Conservation (phyloP, 2,113 vertebrate species). For the Aptenodytes forsteri region DNA sequence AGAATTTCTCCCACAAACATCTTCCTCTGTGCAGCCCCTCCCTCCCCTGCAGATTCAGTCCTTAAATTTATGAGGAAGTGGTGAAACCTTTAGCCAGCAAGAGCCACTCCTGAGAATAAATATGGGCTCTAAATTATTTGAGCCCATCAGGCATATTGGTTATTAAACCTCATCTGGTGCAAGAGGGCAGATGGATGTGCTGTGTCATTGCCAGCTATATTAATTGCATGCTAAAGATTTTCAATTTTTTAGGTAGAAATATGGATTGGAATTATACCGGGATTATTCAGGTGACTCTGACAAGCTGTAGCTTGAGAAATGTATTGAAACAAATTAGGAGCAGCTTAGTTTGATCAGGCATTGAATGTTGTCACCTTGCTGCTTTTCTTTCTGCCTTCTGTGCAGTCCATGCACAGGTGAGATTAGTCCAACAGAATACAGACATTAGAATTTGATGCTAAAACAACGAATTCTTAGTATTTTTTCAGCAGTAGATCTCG, state of each 20-base stretch:
- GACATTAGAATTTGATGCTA: not conserved
- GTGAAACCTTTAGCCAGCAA: slow-evolving; percentile 34
- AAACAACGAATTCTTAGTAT: not conserved
- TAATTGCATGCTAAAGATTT: slow-evolving; percentile 46
- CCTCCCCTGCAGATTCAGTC: not conserved
- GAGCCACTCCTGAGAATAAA: slow-evolving; percentile 47
- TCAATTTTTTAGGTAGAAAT: slow-evolving; percentile 24
- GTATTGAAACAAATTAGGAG: not conserved
- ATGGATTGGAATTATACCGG: slow-evolving; percentile 21
- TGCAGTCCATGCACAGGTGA: not conserved
- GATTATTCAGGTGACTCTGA: slow-evolving; percentile 41
- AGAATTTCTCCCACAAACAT: not conserved
- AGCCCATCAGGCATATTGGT: not conserved
- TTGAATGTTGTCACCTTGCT: not conserved
- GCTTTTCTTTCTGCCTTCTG: not conserved
- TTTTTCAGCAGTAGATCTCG: not conserved
- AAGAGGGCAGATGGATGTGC: slow-evolving; percentile 36
- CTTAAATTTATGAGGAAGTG: slow-evolving; percentile 46
- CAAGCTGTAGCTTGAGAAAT: not conserved
- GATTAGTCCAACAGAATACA: not conserved
- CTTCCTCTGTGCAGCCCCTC: not conserved
- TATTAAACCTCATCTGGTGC: slow-evolving; percentile 13
- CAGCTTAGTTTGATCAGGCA: not conserved
- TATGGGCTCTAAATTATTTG: slow-evolving; percentile 53
- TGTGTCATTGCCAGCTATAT: slow-evolving; percentile 21